A percentile compares a stretch with the other conserved stretches of the same genome.
Conservation (phyloP, 2,888 invertebrate genomes). For the Spodoptera littoralis region DNA sequence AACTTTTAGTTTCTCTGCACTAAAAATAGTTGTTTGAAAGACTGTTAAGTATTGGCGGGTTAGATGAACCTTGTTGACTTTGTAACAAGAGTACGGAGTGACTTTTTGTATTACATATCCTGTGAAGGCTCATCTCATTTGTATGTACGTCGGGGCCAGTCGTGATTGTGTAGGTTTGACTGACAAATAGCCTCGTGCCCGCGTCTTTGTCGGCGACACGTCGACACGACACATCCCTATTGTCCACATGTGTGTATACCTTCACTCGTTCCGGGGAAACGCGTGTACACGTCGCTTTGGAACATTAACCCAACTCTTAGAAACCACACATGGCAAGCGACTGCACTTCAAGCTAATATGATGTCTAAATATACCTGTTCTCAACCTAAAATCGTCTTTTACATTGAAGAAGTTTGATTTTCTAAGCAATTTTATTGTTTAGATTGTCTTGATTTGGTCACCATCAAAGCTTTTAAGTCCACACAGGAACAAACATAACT, state of each 20-base stretch:
- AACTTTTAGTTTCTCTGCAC: slow-evolving; percentile 5
- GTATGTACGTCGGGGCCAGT: slow-evolving; percentile 69
- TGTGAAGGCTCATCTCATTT: slow-evolving; percentile 69
- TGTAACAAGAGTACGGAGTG: slow-evolving; percentile 40
- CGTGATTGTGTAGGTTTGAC: slow-evolving; percentile 70
- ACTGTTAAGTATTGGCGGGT: slow-evolving; percentile 20
- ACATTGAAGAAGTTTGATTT: slow-evolving; percentile 21
- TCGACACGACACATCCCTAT: slow-evolving; percentile 73
- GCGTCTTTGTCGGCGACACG: slow-evolving; percentile 77
- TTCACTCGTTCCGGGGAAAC: slow-evolving; percentile 68
- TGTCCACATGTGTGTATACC: slow-evolving; percentile 64
- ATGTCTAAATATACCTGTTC: slow-evolving; percentile 25
- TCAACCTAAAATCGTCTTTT: slow-evolving; percentile 21
- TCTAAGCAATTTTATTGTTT: slow-evolving; percentile 36
- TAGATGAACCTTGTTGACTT: slow-evolving; percentile 51
- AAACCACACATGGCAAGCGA: slow-evolving; percentile 38
- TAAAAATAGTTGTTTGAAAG: slow-evolving; percentile 6
- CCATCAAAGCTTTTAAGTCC: slow-evolving; percentile 50
- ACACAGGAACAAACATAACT: slow-evolving; percentile 63
- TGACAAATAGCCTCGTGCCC: slow-evolving; percentile 78
- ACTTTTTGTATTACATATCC: slow-evolving; percentile 62
- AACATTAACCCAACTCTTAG: slow-evolving; percentile 47
- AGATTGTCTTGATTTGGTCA: slow-evolving; percentile 42
- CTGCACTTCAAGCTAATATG: slow-evolving; percentile 21
- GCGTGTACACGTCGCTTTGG: slow-evolving; percentile 35